Evolutionary conservation across 2,797 vertebrate genomes (phyloP).

Genomic region (Chelonia mydas): DNA sequence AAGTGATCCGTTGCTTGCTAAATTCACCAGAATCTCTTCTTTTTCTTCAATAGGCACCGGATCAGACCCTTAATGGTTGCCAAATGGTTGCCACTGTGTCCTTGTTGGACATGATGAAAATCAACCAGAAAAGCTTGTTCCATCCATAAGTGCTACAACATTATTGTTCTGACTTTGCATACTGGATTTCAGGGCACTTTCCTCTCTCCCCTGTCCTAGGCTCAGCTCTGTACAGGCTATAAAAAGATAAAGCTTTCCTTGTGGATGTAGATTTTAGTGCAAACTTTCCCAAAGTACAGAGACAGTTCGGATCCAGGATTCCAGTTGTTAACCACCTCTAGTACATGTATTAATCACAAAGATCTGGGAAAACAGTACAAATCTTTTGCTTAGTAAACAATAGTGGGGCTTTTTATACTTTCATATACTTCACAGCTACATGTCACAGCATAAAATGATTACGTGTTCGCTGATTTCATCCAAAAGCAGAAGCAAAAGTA

Average conservation of each 20-base stretch:
- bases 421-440: background rate
- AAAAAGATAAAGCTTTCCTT: background rate
- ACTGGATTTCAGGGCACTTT: background rate
- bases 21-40: background rate
- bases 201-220: background rate
- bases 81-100: background rate
- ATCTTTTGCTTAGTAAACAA: background rate
- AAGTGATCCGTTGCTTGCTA: background rate
- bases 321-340: background rate
- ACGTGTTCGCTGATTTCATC: background rate
- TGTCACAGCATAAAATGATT: background rate
- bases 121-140: background rate
- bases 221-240: background rate
- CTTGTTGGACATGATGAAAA: no score
- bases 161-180: background rate
- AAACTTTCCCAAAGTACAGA: background rate
- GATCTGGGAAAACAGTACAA: background rate
- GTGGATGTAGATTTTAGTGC: no score
- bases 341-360: background rate
- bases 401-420: background rate
- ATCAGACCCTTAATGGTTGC: background rate
- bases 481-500: background rate
- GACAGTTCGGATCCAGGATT: background rate
- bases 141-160: background rate
- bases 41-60: background rate